Evolutionary conservation across 2,113 vertebrate genomes (phyloP), one percentile per base, ranked within the genome.

Genomic region (Henicopernis longicauda): DNA sequence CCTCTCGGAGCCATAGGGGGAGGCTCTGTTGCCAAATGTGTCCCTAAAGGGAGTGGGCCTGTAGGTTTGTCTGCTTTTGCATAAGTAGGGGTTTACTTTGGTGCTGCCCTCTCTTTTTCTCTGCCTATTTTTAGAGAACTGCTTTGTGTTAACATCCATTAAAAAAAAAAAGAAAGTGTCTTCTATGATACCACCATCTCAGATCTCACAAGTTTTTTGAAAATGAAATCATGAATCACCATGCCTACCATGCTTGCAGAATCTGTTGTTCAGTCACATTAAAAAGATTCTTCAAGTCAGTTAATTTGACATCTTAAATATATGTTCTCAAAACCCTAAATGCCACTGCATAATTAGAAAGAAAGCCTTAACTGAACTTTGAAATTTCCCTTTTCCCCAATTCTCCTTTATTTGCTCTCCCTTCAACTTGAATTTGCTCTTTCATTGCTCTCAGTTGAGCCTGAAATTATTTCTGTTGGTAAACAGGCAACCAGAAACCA

Each of bases 161-260:
- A 71, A 81, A 91, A 86, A 67, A 29, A 21, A 65, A 70, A 70
- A 82, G 72, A 23, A 15, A 66, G 16, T 29, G 62, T 95, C 54
- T 61, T 93, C 66, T 55, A 63, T 3, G 10, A 89, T 45, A 85
- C 9, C 38, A 80, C 40, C n/a, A 73, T 61, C 61, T 79, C 14
- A 1, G 62, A 40, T 57, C 42, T 44, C 45, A 38, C 38, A 42
- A 12, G 4, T 71, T 72, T 86, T 61, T 54, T 84, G 54, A 73
- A 61, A 91, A 91, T 36, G 32, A 95, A 96, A 76, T 93, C 23
- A 79, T 73, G 91, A 92, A 89, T 96, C 94, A 93, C 49, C 65
- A 42, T 36, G 78, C 88, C 59, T 96, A 42, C 77, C 38, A 50
- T 42, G 44, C 78, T 93, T n/a, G 20, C 32, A 63, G 63, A 79